Base-by-base conservation (phyloP, 2,113 vertebrate genomes). In the Acrocephalus arundinaceus region DNA sequence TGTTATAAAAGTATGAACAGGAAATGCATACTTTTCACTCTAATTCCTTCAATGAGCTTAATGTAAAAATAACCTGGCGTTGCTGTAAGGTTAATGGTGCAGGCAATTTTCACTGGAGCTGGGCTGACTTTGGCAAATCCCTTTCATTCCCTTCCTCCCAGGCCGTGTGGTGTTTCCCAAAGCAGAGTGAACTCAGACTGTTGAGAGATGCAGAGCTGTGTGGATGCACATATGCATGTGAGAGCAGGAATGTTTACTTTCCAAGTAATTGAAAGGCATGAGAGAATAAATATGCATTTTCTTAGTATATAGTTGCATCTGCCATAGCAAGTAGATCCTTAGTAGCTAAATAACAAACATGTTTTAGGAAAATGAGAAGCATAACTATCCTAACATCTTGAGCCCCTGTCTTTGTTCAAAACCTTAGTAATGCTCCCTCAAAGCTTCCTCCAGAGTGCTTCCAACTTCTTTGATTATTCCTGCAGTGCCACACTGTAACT, bases 41-140 rank as follows among this genome's bases (percentile, higher is more conserved):
- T 82, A 63, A 89, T 82, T 94, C 80, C 73, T 86, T 73, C 76
- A 85, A 37, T 95, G 86, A 90, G 55, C 54, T 95, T 77, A 25
- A 66, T 68, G 13, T 59, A 80, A 94, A 97, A 90, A 81, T 70
- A 95, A 85, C 88, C 51, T 92, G 31, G 76, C 9, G 0, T 55
- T 91, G 48, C 89, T 93, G 6, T 57, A 52, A 78, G 62, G 71
- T 82, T 84, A 43, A 73, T 41, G 59, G 51, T 77, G 74, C 67
- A n/a, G 80, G 71, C 80, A 66, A 18, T 88, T 93, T 93, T 91
- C 13, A 3, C 31, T 31, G 51, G 46, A 85, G 17, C 48, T 91
- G 46, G 55, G 18, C 63, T 55, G 28, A 30, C 76, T 91, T 80
- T 16, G 66, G 27, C 55, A 66, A 33, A 79, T 87, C 45, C 22